Evolutionary conservation across 2,113 vertebrate species (phyloP).

Genomic region (Eudyptes chrysolophus): DNA sequence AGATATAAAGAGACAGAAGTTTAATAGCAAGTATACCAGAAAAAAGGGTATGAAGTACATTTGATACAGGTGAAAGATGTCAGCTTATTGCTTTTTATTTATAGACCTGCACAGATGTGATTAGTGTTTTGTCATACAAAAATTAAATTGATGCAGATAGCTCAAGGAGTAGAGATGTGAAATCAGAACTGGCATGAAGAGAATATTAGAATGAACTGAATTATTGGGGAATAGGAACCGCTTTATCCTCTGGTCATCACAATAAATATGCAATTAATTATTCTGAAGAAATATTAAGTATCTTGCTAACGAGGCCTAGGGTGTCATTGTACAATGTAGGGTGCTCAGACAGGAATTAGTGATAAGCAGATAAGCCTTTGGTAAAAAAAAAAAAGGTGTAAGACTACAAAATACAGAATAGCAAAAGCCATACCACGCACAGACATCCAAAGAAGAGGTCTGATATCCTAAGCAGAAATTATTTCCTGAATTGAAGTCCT

Average conservation of each 20-base stretch:
- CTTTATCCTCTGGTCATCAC: not conserved
- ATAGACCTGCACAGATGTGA: not conserved
- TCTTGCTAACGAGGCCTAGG: not conserved
- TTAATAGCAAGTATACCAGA: not conserved
- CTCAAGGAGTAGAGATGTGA: not conserved
- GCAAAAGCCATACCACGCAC: not conserved
- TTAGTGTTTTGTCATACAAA: not conserved
- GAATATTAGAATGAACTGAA: not conserved
- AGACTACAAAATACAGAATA: not conserved
- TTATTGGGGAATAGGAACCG: not conserved
- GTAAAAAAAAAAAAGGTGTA: not conserved
- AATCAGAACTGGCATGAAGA: not conserved
- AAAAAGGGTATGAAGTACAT: not conserved
- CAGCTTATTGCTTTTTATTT: constrained; percentile 9
- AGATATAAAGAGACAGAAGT: not conserved
- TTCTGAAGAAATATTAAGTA: not conserved
- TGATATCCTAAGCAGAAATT: not conserved
- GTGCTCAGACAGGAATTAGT: not conserved
- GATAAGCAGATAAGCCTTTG: not conserved
- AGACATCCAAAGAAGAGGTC: not conserved
- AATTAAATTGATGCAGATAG: not conserved
- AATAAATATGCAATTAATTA: not conserved
- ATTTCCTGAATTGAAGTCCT: not conserved
- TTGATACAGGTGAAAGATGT: not conserved
- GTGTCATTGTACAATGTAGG: not conserved